A percentile compares a stretch with the other conserved stretches of the same genome.
Conservation (phyloP, 1,140 invertebrate genomes). For the Cotesia glomerata region DNA sequence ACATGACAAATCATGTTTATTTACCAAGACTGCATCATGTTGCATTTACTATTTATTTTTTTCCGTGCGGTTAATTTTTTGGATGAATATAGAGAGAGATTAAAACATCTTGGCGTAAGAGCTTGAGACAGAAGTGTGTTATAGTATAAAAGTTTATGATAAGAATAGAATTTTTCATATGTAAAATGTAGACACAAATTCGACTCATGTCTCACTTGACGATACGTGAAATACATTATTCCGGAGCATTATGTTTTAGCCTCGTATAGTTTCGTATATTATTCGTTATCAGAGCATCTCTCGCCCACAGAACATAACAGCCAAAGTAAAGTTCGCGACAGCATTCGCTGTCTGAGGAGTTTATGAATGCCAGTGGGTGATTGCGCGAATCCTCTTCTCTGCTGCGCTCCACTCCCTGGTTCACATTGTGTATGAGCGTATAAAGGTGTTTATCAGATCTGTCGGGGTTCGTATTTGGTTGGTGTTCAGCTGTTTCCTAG, state of each 20-base stretch:
- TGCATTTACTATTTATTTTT: no score
- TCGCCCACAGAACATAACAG: conserved; percentile 14
- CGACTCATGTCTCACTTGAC: neutral
- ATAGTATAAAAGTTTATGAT: no score
- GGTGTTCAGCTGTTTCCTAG: conserved; percentile 10
- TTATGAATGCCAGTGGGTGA: conserved; percentile 44
- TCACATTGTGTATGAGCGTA: neutral
- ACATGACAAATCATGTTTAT: no score
- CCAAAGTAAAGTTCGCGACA: conserved; percentile 40
- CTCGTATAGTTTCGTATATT: conserved; percentile 27
- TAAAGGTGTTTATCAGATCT: conserved; percentile 40
- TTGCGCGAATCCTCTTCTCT: conserved; percentile 26
- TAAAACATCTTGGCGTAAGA: neutral
- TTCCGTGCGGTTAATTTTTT: no score
- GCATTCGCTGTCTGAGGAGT: conserved; percentile 41
- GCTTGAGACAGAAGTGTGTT: neutral
- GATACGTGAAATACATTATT: conserved; percentile 5
- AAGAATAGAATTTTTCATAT: no score
- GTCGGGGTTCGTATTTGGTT: neutral
- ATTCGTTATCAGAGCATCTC: conserved; percentile 38
- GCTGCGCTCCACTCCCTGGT: no score
- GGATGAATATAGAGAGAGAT: no score
- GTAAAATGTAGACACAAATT: neutral
- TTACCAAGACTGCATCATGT: no score
- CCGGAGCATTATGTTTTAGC: neutral